Evolutionary conservation across 1,140 invertebrate genomes (phyloP).

Genomic region (Nephila pilipes): DNA sequence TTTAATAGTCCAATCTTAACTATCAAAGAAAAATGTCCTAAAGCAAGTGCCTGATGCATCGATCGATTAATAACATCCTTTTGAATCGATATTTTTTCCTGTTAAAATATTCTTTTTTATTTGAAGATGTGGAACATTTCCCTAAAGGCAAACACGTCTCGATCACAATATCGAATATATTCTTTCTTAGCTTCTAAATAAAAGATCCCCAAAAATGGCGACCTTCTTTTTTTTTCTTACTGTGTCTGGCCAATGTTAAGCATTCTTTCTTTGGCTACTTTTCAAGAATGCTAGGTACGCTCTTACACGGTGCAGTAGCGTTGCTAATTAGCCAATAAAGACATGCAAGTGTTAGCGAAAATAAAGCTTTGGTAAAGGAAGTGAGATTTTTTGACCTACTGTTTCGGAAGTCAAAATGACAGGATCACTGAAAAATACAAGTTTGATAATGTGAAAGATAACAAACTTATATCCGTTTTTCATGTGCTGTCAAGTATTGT

Average conservation of each 20-base stretch:
- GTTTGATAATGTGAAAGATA: no score
- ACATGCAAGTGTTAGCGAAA: background rate
- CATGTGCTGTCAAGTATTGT: no score
- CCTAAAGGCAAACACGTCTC: background rate
- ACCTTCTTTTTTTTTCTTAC: background rate
- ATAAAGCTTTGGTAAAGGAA: background rate
- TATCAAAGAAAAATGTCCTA: no score
- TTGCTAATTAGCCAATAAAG: slow-evolving; percentile 34
- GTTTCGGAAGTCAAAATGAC: background rate
- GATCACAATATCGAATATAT: background rate
- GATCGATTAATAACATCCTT: no score
- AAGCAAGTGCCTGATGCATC: no score
- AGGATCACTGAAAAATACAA: background rate
- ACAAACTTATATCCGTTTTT: no score
- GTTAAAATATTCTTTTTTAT: no score
- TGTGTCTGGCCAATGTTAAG: background rate
- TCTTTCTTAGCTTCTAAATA: background rate
- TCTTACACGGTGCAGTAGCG: background rate
- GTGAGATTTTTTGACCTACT: background rate
- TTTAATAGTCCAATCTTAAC: no score
- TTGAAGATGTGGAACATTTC: no score
- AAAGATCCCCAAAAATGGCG: background rate
- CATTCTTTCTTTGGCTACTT: background rate
- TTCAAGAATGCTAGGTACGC: slow-evolving; percentile 13
- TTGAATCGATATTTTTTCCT: no score